phyloP scores from a whole-genome alignment of 2,888 invertebrate genomes.

The Agonopterix heracliana region DNA sequence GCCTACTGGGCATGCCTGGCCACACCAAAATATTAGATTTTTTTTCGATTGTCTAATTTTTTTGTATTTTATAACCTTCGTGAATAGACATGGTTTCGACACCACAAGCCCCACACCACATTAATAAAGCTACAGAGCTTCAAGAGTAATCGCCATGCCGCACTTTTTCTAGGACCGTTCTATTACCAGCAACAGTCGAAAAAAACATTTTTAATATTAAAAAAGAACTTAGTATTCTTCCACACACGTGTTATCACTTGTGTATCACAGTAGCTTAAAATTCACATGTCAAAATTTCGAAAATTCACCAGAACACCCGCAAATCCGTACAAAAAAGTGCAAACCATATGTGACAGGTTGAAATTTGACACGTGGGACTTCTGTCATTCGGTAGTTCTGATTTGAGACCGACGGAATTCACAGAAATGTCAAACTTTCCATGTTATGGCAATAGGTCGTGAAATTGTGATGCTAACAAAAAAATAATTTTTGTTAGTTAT shows the following conservation, averaged over 20 bases:
- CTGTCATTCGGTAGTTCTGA: conserved; percentile 42
- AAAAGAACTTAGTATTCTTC: no score
- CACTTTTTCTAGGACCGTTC: no score
- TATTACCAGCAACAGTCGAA: no score
- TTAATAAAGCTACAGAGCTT: no score
- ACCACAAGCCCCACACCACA: no score
- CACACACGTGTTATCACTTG: conserved; percentile 6
- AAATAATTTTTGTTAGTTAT: conserved; percentile 10
- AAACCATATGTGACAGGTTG: conserved; percentile 49
- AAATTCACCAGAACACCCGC: conserved; percentile 37
- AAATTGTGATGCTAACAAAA: conserved; percentile 38
- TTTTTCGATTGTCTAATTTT: no score
- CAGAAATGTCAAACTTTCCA: conserved; percentile 46
- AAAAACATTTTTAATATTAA: no score
- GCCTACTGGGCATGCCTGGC: no score
- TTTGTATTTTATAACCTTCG: no score
- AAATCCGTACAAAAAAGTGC: conserved; percentile 30
- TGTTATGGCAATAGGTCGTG: conserved; percentile 51
- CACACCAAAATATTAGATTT: no score
- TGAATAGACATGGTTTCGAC: no score
- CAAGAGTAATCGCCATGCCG: no score
- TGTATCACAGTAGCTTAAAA: conserved; percentile 39
- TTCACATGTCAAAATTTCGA: conserved; percentile 21
- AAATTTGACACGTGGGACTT: conserved; percentile 48
- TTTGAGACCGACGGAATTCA: conserved; percentile 43